Evolutionary conservation across 1,140 invertebrate genomes (phyloP).

Genomic region (Phymorhynchus buccinoides): DNA sequence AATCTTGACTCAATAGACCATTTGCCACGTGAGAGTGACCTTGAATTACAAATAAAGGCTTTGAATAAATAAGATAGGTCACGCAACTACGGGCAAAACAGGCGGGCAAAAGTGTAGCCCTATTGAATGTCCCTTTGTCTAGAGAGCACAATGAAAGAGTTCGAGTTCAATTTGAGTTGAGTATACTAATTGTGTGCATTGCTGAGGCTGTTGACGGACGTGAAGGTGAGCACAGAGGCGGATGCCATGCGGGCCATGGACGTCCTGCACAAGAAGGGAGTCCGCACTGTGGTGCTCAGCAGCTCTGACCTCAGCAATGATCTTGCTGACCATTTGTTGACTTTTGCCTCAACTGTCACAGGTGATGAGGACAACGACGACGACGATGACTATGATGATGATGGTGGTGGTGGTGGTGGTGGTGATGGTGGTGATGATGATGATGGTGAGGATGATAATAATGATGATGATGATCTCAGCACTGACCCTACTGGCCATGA

Average conservation of each 20-base stretch:
- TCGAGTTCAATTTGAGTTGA: too few species aligned
- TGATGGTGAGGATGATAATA: neutral
- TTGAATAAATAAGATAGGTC: too few species aligned
- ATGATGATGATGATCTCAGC: neutral
- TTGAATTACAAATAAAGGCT: too few species aligned
- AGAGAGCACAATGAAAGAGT: too few species aligned
- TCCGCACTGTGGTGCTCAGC: conserved; percentile 89
- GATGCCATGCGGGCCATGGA: conserved; percentile 85
- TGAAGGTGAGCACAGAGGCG: conserved; percentile 80
- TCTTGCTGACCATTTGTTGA: conserved; percentile 76
- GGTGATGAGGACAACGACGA: conserved; percentile 54
- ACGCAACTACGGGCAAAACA: too few species aligned
- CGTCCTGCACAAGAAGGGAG: conserved; percentile 85
- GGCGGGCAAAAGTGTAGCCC: too few species aligned
- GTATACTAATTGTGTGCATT: neutral
- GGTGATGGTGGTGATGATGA: neutral
- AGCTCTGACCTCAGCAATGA: conserved; percentile 83
- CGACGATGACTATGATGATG: neutral
- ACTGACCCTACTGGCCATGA: too few species aligned
- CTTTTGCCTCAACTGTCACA: conserved; percentile 80
- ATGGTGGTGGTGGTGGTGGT: neutral
- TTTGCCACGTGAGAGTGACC: too few species aligned
- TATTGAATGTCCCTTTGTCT: too few species aligned
- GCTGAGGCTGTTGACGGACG: conserved; percentile 82
- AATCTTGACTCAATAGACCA: too few species aligned